Evolutionary conservation across 2,113 vertebrate species (phyloP), one percentile per base, ranked within the genome.

Genomic region (Odobenus rosmarus): DNA sequence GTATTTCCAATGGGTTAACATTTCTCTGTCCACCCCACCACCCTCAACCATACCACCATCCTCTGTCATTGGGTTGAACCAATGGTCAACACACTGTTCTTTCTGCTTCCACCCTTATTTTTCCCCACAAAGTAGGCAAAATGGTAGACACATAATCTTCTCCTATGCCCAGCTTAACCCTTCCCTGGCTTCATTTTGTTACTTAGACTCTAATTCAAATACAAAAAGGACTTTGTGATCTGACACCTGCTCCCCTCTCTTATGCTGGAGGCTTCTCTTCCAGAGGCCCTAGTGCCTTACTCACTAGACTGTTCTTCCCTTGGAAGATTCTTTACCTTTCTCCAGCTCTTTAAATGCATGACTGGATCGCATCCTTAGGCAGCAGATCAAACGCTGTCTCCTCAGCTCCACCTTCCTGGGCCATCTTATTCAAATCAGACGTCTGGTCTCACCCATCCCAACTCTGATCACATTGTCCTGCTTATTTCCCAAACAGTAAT

Each of bases 21-120:
- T 24, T 14, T 86, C 21, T 91, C 24, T 26, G 28, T 80, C 42
- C 3, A 2, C n/a, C 5, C 24, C 9, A 4, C 26, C 28, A 31
- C 16, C 36, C 0, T 9, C 9, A 3, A 3, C 46, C 21, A 6
- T 1, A 7, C 11, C 55, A 4, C 2, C 46, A 4, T 31, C 80
- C 36, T 49, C 55, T 31, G 15, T 18, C 28, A 31, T 1, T 31
- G 82, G 26, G 39, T 5, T 51, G 2, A n/a, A 12, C 57, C n/a
- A 69, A 1, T 4, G 36, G 13, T 33, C 21, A 53, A 28, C 23
- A 67, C 49, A 1, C 3, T 33, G 4, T 39, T n/a, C 18, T 53
- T 74, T 36, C 28, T 79, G 59, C 39, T 82, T 39, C 42, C 0
- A 1, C 9, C 46, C 28, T 61, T 57, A 19, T 16, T 21, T 10